Evolutionary conservation across 2,113 vertebrate genomes (phyloP).

Genomic region (Aptenodytes forsteri): DNA sequence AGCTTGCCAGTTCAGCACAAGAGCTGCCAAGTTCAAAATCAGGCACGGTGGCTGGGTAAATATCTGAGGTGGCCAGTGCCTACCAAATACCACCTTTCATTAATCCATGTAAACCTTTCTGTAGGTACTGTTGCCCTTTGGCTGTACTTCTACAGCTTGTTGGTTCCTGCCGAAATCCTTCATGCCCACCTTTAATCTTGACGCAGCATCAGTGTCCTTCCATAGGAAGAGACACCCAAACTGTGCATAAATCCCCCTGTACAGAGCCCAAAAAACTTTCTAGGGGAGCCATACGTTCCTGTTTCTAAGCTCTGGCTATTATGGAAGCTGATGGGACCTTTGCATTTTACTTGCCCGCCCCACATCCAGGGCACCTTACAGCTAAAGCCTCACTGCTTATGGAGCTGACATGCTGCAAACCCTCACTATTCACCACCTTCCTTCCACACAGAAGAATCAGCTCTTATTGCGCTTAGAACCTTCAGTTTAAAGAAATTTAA

Average conservation of each 20-base stretch:
- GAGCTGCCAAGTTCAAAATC: neutral
- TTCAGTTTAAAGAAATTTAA: neutral
- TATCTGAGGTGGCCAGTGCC: neutral
- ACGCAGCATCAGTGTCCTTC: neutral
- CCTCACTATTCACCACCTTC: neutral
- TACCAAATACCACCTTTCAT: neutral
- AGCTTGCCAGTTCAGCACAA: neutral
- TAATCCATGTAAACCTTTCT: neutral
- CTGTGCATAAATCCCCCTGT: neutral
- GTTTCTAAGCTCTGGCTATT: neutral
- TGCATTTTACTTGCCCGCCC: neutral
- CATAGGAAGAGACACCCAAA: neutral
- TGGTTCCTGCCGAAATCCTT: neutral
- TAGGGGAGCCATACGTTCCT: neutral
- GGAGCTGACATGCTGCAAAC: neutral
- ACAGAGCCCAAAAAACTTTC: neutral
- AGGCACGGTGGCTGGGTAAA: neutral
- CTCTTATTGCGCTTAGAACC: neutral
- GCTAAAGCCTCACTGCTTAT: neutral
- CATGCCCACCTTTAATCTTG: neutral
- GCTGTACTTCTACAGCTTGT: neutral
- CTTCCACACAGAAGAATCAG: neutral
- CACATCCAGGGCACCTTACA: neutral
- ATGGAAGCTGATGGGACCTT: neutral
- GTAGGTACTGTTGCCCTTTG: neutral